Evolutionary conservation across 2,888 invertebrate species (phyloP).

Genomic region (Mythimna loreyi): DNA sequence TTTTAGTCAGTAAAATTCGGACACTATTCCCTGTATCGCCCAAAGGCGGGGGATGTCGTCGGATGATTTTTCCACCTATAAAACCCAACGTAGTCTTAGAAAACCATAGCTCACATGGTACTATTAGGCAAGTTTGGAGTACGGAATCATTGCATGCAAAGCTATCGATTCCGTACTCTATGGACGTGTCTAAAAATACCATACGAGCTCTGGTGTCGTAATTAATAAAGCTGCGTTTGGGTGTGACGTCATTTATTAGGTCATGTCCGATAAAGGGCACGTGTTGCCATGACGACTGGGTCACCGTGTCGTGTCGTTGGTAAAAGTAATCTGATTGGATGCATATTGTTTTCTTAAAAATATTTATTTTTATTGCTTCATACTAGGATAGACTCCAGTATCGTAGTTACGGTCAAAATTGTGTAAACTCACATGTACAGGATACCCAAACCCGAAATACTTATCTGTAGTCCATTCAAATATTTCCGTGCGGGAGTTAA

Average conservation of each 20-base stretch:
- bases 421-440: neutral
- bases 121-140: no score
- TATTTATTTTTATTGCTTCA: no score
- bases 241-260: slow-evolving; percentile 48
- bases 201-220: slow-evolving; percentile 15
- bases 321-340: slow-evolving; percentile 8
- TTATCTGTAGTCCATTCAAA: neutral
- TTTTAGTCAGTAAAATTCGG: no score
- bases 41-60: no score
- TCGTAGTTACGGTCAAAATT: neutral
- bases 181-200: neutral
- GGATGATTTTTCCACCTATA: no score
- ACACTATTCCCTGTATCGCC: no score
- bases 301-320: neutral
- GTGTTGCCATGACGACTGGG: slow-evolving; percentile 9
- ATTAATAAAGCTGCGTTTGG: slow-evolving; percentile 50
- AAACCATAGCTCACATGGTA: no score
- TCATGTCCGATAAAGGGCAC: slow-evolving; percentile 11
- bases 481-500: neutral
- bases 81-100: no score
- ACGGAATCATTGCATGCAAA: no score
- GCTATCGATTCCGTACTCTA: neutral
- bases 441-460: neutral
- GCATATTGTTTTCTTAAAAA: neutral
- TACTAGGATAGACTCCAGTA: neutral